These are phyloP conservation scores for Rutilus rutilus DNA, from an alignment of 2,113 vertebrate genomes.

Conservation along the genomic window DNA sequence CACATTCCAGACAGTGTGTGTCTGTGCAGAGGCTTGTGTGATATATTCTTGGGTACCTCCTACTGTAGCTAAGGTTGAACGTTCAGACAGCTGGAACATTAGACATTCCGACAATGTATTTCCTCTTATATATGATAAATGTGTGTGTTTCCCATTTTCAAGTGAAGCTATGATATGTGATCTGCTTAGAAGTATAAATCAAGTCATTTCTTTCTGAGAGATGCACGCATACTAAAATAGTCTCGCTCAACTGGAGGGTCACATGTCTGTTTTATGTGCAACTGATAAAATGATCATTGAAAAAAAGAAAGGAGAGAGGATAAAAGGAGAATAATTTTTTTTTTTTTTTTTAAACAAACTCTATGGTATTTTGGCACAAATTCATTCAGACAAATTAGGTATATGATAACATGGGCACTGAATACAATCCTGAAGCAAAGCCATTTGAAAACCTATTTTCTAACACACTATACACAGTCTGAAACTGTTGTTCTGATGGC, in stretches of 20 bases:
- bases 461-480: slow-evolving; percentile 12
- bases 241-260: background rate
- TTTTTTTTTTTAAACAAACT: too few relatives aligned
- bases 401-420: background rate
- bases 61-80: slow-evolving; percentile 46
- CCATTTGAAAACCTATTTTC: background rate
- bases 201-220: slow-evolving; percentile 22
- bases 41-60: slow-evolving; percentile 53
- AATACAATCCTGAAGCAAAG: background rate
- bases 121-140: slow-evolving; percentile 53
- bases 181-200: slow-evolving; percentile 18
- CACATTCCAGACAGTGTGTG: slow-evolving; percentile 52
- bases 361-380: background rate
- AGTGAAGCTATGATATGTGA: slow-evolving; percentile 40
- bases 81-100: slow-evolving; percentile 46
- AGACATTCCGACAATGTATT: slow-evolving; percentile 34
- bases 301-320: too few relatives aligned
- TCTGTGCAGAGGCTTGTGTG: slow-evolving; percentile 26
- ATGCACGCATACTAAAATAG: background rate
- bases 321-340: too few relatives aligned
- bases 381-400: background rate
- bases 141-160: slow-evolving; percentile 44
- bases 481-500: slow-evolving; percentile 34
- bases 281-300: background rate
- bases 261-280: background rate